Evolutionary conservation across 1,140 invertebrate species (phyloP).

Genomic region (Bradynema listronoti): DNA sequence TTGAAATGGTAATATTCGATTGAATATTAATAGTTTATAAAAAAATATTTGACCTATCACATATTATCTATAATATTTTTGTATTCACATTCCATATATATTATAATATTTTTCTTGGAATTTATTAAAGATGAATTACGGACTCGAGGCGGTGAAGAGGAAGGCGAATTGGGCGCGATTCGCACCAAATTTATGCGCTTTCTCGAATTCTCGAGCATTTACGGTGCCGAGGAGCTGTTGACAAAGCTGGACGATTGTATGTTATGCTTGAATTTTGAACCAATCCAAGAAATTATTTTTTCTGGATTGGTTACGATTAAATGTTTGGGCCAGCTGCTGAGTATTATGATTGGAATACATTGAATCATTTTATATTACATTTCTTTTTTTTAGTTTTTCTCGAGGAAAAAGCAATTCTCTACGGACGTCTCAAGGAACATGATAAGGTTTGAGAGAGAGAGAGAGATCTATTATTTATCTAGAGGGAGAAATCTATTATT

Average conservation of each 20-base stretch:
- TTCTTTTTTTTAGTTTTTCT: conserved; percentile 63
- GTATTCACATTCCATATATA: too few relatives aligned
- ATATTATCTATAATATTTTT: neutral
- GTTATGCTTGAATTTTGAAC: neutral
- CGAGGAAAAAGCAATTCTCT: conserved; percentile 83
- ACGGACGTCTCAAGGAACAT: conserved; percentile 77
- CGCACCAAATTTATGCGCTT: conserved; percentile 75
- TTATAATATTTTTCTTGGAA: too few relatives aligned
- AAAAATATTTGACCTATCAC: neutral
- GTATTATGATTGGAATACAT: neutral
- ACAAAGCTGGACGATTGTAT: conserved; percentile 23
- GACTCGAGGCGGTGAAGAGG: conserved; percentile 63
- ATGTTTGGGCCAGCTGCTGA: neutral
- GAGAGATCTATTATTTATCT: neutral
- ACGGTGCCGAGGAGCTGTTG: conserved; percentile 74
- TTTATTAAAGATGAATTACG: conserved; percentile 48
- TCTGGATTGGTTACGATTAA: neutral
- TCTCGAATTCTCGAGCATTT: conserved; percentile 73
- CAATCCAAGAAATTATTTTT: neutral
- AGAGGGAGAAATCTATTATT: neutral
- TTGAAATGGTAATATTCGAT: neutral
- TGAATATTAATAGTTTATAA: neutral
- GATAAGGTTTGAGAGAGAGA: conserved; percentile 64
- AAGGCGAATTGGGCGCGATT: conserved; percentile 65
- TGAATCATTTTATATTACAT: neutral